Conservation (phyloP, 2,113 vertebrate species). For the Halcyon malimbica region DNA sequence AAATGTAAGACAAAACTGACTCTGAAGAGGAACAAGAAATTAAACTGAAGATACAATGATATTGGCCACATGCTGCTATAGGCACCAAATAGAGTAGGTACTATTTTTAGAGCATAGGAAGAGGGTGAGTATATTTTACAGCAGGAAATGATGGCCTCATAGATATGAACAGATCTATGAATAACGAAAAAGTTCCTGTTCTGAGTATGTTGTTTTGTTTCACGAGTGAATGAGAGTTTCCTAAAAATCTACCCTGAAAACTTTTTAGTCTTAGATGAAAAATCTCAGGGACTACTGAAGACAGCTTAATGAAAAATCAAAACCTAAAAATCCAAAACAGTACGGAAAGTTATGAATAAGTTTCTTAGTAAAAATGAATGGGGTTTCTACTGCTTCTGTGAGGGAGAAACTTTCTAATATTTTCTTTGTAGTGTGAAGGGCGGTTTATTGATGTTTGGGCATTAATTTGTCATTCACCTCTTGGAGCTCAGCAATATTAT, state of each 20-base stretch:
- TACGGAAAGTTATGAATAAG: not conserved
- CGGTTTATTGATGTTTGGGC: not conserved
- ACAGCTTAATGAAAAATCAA: not conserved
- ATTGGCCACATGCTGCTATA: not conserved
- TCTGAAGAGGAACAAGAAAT: slow-evolving; percentile 9
- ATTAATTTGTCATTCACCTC: not conserved
- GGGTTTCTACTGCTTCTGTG: not conserved
- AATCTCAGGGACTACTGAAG: not conserved
- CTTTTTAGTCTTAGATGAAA: not conserved
- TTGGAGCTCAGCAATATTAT: not conserved
- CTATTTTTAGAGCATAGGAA: slow-evolving; percentile 66
- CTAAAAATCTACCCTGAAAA: not conserved
- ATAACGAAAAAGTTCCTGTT: slow-evolving; percentile 40
- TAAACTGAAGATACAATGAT: not conserved
- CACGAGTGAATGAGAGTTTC: slow-evolving; percentile 3
- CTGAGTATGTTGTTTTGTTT: not conserved
- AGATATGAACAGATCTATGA: slow-evolving; percentile 36
- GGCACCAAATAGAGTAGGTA: not conserved
- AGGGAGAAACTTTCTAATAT: not conserved
- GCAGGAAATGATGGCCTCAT: slow-evolving; percentile 55
- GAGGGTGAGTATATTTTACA: slow-evolving; percentile 28
- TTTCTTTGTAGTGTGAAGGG: not conserved
- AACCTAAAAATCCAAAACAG: not conserved
- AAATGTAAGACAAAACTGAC: not conserved
- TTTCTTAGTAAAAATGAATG: not conserved